Evolutionary conservation across 2,113 vertebrate species (phyloP).

Genomic region (Sturnus vulgaris): DNA sequence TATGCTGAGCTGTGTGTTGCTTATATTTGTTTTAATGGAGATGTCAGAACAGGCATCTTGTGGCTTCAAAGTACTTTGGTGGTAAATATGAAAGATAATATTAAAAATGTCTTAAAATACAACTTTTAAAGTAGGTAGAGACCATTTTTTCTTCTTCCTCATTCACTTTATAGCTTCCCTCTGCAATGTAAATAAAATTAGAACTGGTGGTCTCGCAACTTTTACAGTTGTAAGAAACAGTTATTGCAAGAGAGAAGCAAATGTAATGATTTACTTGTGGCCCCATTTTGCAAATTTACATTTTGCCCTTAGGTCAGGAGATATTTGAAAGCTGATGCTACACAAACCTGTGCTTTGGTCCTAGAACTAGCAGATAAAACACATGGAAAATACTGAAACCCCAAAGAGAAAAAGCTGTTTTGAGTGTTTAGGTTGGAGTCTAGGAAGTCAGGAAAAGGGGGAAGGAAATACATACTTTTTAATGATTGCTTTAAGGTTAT

Average conservation of each 20-base stretch:
- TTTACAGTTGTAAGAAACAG: neutral
- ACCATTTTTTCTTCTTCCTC: neutral
- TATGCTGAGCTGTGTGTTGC: neutral
- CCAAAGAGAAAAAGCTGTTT: neutral
- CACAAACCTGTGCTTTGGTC: neutral
- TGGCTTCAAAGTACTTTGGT: neutral
- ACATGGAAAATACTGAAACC: neutral
- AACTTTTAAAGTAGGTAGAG: neutral
- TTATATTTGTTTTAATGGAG: neutral
- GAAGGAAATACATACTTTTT: neutral
- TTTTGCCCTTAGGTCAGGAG: neutral
- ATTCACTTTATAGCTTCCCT: neutral
- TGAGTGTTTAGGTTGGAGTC: neutral
- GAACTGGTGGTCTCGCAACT: neutral
- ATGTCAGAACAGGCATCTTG: neutral
- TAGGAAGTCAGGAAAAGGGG: neutral
- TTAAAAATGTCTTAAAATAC: neutral
- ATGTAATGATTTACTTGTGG: neutral
- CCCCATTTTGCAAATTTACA: neutral
- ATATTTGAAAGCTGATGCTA: neutral
- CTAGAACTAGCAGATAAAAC: neutral
- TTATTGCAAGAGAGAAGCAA: neutral
- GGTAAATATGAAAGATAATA: neutral
- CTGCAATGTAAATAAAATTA: neutral
- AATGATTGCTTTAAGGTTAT: neutral